A percentile compares a stretch with the other conserved stretches of the same genome.
phyloP scores from a whole-genome alignment of 1,140 invertebrate species.

The Calliopsis andreniformis region DNA sequence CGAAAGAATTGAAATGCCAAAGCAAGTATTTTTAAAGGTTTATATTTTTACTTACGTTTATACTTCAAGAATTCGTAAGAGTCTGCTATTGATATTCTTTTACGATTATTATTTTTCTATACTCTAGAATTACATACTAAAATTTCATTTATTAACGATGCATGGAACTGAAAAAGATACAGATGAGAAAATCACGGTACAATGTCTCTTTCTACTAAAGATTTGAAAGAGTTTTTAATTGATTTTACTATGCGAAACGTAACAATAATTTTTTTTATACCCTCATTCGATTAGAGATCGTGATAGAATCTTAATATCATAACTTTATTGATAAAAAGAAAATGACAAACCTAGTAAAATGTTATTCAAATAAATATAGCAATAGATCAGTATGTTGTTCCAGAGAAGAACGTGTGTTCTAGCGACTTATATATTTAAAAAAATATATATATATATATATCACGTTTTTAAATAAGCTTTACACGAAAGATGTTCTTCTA shows the following conservation, averaged over 20 bases:
- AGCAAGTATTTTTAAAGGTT: constrained; percentile 36
- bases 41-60: constrained; percentile 29
- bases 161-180: neutral
- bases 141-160: neutral
- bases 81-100: constrained; percentile 20
- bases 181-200: neutral
- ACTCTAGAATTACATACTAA: neutral
- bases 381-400: constrained; percentile 66
- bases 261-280: neutral
- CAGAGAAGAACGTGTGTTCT: constrained; percentile 67
- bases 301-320: neutral
- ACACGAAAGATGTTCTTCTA: constrained; percentile 50
- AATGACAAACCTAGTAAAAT: constrained; percentile 36
- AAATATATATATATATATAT: constrained; percentile 25
- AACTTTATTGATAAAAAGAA: constrained; percentile 8
- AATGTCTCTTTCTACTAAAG: constrained; percentile 5
- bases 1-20: constrained; percentile 53
- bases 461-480: constrained; percentile 55
- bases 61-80: neutral
- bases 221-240: neutral
- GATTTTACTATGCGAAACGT: neutral
- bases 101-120: constrained; percentile 26
- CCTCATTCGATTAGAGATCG: neutral
- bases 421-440: constrained; percentile 32
- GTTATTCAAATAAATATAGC: constrained; percentile 52